Conservation (phyloP, 53 echinoderm and acorn worm genomes). For the Patiria pectinifera region DNA sequence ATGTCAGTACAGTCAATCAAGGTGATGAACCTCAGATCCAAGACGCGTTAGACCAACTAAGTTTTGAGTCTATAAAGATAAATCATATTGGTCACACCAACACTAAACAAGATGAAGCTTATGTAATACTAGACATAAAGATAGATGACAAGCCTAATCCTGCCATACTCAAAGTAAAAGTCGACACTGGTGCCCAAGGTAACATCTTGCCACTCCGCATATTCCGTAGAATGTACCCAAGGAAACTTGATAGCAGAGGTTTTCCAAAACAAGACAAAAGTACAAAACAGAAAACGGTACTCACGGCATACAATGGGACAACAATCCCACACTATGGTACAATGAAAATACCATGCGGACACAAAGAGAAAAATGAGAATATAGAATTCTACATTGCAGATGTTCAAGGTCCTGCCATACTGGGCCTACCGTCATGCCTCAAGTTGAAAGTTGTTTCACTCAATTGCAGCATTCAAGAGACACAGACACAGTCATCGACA, state of each 20-base stretch:
- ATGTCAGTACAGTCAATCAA: conserved; percentile 35
- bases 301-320: conserved; percentile 71
- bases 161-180: conserved; percentile 55
- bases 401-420: neutral
- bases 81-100: neutral
- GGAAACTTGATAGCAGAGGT: conserved; percentile 22
- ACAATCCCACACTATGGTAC: conserved; percentile 65
- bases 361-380: conserved; percentile 32
- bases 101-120: conserved; percentile 59
- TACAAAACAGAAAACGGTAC: conserved; percentile 12
- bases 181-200: conserved; percentile 62
- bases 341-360: conserved; percentile 41
- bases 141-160: conserved; percentile 17
- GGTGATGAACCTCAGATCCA: conserved; percentile 6
- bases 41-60: conserved; percentile 12
- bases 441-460: conserved; percentile 46
- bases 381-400: conserved; percentile 60
- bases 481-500: neutral
- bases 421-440: too few species aligned
- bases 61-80: conserved; percentile 30
- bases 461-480: conserved; percentile 24
- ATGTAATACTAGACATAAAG: conserved; percentile 2
- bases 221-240: conserved; percentile 56
- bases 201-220: conserved; percentile 48
- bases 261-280: conserved; percentile 17